These are phyloP conservation scores for Tympanoctomys barrerae DNA, from an alignment of 2,797 vertebrate species.

Conservation along the genomic window DNA sequence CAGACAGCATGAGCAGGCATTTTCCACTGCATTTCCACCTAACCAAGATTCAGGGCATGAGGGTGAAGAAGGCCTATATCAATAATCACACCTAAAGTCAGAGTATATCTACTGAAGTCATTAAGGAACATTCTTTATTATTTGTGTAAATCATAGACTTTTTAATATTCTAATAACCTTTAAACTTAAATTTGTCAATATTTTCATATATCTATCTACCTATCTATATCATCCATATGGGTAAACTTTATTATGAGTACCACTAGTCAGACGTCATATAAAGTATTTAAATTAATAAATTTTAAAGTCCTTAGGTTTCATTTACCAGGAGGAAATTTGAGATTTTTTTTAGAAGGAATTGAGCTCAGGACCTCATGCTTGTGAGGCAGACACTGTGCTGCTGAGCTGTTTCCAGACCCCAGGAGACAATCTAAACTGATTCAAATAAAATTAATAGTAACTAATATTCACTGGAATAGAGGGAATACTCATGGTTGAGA, in stretches of 20 bases:
- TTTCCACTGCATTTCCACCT: neutral
- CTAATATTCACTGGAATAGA: neutral
- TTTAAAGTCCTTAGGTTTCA: neutral
- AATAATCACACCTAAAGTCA: neutral
- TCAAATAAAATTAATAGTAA: conserved; percentile 62
- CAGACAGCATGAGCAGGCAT: neutral
- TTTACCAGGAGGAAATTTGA: conserved; percentile 30
- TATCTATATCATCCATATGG: neutral
- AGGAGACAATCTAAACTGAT: conserved; percentile 15
- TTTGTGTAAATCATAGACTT: neutral
- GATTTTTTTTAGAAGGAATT: no score
- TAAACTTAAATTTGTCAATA: neutral
- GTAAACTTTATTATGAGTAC: neutral
- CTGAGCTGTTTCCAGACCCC: neutral
- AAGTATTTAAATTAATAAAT: conserved; percentile 31
- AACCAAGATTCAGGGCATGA: neutral
- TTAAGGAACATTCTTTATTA: neutral
- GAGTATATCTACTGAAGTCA: neutral
- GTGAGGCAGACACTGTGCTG: no score
- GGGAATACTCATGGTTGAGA: neutral
- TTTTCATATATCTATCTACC: neutral
- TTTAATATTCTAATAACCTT: neutral
- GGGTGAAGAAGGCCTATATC: neutral
- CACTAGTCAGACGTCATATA: neutral
- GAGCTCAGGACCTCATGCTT: no score